A percentile compares a stretch with the other conserved stretches of the same genome.
phyloP scores from a whole-genome alignment of 2,888 invertebrate species.

The Cryptophagus acutangulus region DNA sequence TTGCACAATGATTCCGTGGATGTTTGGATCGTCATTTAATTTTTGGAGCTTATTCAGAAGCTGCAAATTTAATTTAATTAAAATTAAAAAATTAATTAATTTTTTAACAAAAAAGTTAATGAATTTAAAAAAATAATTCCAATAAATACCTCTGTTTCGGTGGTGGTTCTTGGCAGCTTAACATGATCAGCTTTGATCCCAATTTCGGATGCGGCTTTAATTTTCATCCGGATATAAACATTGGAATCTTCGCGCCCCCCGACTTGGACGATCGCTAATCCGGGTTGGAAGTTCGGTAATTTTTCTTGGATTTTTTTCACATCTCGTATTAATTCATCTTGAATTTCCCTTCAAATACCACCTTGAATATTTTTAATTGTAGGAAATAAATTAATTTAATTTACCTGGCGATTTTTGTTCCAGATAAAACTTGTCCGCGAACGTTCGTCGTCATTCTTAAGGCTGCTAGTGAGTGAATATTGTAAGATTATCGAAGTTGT shows the following conservation, averaged over 20 bases:
- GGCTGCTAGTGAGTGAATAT: too few relatives aligned
- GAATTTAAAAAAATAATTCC: neutral
- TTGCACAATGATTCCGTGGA: slow-evolving; percentile 96
- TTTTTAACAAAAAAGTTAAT: slow-evolving; percentile 3
- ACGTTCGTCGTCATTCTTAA: slow-evolving; percentile 11
- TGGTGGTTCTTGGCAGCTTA: slow-evolving; percentile 71
- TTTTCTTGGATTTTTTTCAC: slow-evolving; percentile 56
- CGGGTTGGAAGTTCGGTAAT: slow-evolving; percentile 62
- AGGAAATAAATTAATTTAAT: slow-evolving; percentile 26
- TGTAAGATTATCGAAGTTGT: too few relatives aligned
- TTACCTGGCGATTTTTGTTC: slow-evolving; percentile 67
- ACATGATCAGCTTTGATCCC: slow-evolving; percentile 81
- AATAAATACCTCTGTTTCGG: slow-evolving; percentile 65
- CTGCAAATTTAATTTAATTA: slow-evolving; percentile 53
- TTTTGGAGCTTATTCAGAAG: slow-evolving; percentile 63
- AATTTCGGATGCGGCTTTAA: slow-evolving; percentile 85
- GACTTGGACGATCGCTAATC: slow-evolving; percentile 91
- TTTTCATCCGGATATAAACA: slow-evolving; percentile 95
- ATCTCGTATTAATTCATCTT: slow-evolving; percentile 61
- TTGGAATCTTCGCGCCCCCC: slow-evolving; percentile 96
- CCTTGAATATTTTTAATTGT: slow-evolving; percentile 5
- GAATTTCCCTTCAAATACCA: slow-evolving; percentile 59
- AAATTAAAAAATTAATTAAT: slow-evolving; percentile 4
- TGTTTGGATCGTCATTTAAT: slow-evolving; percentile 75
- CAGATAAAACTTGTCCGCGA: slow-evolving; percentile 56